These are phyloP conservation scores for Campoplex nolae DNA, from an alignment of 2,888 invertebrate species.

Conservation along the genomic window DNA sequence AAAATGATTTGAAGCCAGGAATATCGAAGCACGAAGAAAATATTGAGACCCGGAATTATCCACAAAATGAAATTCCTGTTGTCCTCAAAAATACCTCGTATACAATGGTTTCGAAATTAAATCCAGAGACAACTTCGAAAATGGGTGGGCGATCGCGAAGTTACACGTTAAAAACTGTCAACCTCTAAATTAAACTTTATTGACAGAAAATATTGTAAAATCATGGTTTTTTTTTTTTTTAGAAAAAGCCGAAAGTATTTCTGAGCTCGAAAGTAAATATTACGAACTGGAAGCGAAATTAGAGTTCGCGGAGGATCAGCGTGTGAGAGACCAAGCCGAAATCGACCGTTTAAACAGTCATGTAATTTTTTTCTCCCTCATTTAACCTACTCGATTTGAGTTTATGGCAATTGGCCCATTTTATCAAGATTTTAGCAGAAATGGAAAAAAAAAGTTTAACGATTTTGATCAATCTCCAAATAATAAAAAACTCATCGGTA, in stretches of 20 bases:
- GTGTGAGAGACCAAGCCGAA: conserved; percentile 68
- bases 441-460: too few species aligned
- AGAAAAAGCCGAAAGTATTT: conserved; percentile 65
- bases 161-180: not conserved
- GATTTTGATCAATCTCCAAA: too few species aligned
- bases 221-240: conserved; percentile 4
- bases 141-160: conserved; percentile 39
- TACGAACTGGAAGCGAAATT: conserved; percentile 72
- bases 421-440: too few species aligned
- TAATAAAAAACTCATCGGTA: too few species aligned
- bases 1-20: conserved; percentile 27
- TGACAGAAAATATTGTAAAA: not conserved
- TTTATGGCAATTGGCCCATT: not conserved
- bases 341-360: conserved; percentile 75
- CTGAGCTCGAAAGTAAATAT: conserved; percentile 69
- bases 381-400: not conserved
- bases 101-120: conserved; percentile 3
- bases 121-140: conserved; percentile 33
- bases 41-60: conserved; percentile 26
- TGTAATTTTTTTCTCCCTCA: conserved; percentile 64
- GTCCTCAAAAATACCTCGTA: not conserved
- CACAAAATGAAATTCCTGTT: not conserved
- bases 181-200: not conserved
- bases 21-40: conserved; percentile 58
- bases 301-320: conserved; percentile 64